Percentiles rank a stretch among this genome's conserved stretches.
Conservation (phyloP, 2,113 vertebrate genomes). For the Dolichallabes microphthalmus region DNA sequence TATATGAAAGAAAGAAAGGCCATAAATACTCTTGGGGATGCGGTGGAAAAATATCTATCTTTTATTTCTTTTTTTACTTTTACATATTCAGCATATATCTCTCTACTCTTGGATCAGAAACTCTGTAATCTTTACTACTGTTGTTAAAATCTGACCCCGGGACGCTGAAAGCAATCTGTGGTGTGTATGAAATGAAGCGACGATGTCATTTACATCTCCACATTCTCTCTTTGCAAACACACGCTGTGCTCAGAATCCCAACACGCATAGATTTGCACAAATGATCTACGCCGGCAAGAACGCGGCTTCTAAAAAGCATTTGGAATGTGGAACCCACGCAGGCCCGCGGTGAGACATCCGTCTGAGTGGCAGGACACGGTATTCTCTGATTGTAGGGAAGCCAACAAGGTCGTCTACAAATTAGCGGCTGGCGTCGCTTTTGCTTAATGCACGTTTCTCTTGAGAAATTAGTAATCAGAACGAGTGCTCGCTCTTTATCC, state of each 20-base stretch:
- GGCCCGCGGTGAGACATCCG: slow-evolving; percentile 20
- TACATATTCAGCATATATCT: slow-evolving; percentile 41
- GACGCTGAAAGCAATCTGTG: slow-evolving; percentile 44
- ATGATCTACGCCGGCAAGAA: slow-evolving; percentile 25
- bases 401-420: slow-evolving; percentile 1
- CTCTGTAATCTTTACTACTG: slow-evolving; percentile 41
- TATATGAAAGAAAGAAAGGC: slow-evolving; percentile 39
- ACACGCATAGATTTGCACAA: slow-evolving; percentile 41
- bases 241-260: slow-evolving; percentile 36
- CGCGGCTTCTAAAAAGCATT: slow-evolving; percentile 8
- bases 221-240: slow-evolving; percentile 37
- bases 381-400: background rate
- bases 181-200: slow-evolving; percentile 39
- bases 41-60: slow-evolving; percentile 17
- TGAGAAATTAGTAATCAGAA: slow-evolving; percentile 34
- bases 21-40: slow-evolving; percentile 33
- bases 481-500: slow-evolving; percentile 17
- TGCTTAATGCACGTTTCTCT: slow-evolving; percentile 9
- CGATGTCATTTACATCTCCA: slow-evolving; percentile 45
- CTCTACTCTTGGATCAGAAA: slow-evolving; percentile 27
- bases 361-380: slow-evolving; percentile 7
- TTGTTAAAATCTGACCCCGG: slow-evolving; percentile 43
- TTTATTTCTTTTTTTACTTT: background rate
- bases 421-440: slow-evolving; percentile 12
- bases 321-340: slow-evolving; percentile 32